These are phyloP conservation scores for Pristionchus exspectatus DNA, from an alignment of 2,888 invertebrate species.

Conservation along the genomic window DNA sequence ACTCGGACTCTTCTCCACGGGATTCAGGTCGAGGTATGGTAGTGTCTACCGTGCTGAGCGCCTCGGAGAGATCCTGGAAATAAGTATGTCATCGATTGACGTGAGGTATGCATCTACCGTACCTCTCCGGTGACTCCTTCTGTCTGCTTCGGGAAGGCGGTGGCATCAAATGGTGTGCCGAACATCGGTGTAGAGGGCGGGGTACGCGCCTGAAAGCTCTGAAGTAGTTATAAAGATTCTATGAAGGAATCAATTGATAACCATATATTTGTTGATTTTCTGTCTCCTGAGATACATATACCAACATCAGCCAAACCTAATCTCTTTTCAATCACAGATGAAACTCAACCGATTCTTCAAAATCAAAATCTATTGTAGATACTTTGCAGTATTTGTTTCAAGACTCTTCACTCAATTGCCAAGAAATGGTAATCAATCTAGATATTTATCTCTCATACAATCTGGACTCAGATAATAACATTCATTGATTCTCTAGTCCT, in stretches of 20 bases:
- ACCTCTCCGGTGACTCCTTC: background rate
- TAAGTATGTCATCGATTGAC: background rate
- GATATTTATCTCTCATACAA: background rate
- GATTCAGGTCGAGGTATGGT: background rate
- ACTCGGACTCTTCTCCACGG: background rate
- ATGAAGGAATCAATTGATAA: background rate
- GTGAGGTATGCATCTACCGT: background rate
- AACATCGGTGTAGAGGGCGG: slow-evolving; percentile 3
- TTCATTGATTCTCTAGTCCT: slow-evolving; percentile 8
- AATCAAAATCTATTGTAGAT: too few species aligned
- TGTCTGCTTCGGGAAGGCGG: background rate
- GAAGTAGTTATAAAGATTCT: background rate
- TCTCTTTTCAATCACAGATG: background rate
- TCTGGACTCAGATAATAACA: background rate
- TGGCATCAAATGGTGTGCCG: background rate
- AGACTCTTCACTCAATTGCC: background rate
- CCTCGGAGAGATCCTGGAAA: slow-evolving; percentile 8
- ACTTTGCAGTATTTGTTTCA: too few species aligned
- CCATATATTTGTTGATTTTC: too few species aligned
- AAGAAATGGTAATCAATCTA: background rate
- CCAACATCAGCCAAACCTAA: background rate
- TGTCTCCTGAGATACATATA: background rate
- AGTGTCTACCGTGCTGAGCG: background rate
- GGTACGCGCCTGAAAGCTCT: background rate
- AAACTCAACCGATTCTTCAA: background rate